Conservation (phyloP, 1,140 invertebrate genomes). For the Amyelois transitella region DNA sequence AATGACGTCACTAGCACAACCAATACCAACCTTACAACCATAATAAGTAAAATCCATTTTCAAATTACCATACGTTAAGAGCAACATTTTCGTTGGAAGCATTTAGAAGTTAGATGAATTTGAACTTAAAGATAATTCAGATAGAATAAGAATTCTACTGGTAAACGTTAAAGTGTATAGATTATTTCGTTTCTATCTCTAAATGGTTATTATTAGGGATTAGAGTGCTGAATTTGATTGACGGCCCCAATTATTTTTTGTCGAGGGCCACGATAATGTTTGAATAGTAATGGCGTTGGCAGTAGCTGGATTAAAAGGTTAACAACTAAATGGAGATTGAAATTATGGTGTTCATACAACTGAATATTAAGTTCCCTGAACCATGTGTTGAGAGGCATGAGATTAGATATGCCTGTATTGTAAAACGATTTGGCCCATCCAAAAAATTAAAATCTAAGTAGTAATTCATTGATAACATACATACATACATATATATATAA, state of each 20-base stretch:
- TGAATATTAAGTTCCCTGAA: too few relatives aligned
- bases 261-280: not conserved
- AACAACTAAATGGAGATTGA: not conserved
- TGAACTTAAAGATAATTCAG: not conserved
- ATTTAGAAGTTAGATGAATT: not conserved
- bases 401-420: too few relatives aligned
- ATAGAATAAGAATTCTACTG: not conserved
- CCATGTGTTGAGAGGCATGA: too few relatives aligned
- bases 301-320: not conserved
- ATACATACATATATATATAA: too few relatives aligned
- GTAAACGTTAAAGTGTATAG: not conserved
- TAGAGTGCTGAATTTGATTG: not conserved
- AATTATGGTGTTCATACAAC: too few relatives aligned
- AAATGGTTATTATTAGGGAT: not conserved
- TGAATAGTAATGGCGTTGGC: not conserved
- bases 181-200: not conserved
- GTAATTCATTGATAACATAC: too few relatives aligned
- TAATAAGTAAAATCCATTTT: conserved; percentile 22
- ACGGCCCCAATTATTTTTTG: not conserved
- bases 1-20: conserved; percentile 28
- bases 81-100: not conserved
- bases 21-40: conserved; percentile 21
- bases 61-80: conserved; percentile 11
- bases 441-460: too few relatives aligned
- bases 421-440: too few relatives aligned